A percentile compares a stretch with the other conserved stretches of the same genome.
These are phyloP conservation scores for Sitta europaea DNA, from an alignment of 2,113 vertebrate species.

Conservation along the genomic window DNA sequence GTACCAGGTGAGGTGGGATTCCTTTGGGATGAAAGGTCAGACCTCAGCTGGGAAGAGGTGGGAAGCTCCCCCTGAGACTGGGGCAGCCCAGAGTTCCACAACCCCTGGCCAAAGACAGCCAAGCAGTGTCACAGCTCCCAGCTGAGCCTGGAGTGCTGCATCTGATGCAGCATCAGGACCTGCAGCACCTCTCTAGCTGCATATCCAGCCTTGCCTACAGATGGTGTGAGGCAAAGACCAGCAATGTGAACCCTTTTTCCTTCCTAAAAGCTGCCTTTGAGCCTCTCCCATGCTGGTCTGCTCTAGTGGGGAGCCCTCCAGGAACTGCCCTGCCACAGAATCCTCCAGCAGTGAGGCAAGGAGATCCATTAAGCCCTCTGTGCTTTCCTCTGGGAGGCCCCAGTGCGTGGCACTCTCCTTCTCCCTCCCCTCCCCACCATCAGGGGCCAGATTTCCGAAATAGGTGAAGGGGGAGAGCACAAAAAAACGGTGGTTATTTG, in stretches of 20 bases:
- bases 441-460: neutral
- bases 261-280: neutral
- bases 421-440: fast-evolving
- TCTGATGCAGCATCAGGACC: neutral
- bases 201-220: neutral
- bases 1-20: neutral
- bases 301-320: neutral
- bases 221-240: neutral
- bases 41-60: neutral
- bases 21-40: neutral
- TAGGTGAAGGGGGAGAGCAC: constrained; percentile 22
- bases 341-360: neutral
- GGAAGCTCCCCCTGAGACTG: neutral
- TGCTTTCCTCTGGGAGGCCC: neutral
- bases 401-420: neutral
- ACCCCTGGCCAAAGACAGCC: neutral
- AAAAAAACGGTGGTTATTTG: neutral
- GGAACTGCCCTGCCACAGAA: neutral
- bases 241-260: fast-evolving
- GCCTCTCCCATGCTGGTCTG: neutral
- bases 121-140: neutral
- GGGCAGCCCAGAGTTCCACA: neutral
- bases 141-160: neutral
- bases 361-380: neutral
- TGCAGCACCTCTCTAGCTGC: neutral